phyloP scores from a whole-genome alignment of 2,888 invertebrate genomes.

The Pemphredon lugubris region DNA sequence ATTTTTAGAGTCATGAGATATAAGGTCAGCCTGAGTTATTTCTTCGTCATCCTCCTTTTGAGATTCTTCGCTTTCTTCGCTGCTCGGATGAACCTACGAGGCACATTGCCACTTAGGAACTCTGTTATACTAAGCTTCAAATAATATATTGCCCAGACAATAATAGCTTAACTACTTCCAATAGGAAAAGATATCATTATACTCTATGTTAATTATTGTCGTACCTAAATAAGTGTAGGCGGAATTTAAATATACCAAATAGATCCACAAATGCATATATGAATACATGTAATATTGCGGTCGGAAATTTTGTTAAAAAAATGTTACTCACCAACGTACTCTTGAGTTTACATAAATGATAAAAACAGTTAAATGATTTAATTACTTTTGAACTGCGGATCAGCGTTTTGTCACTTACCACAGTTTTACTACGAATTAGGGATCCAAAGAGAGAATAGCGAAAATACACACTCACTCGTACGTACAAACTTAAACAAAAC shows the following conservation, averaged over 20 bases:
- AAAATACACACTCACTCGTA: slow-evolving; percentile 54
- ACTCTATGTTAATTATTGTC: slow-evolving; percentile 5
- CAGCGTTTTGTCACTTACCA: slow-evolving; percentile 15
- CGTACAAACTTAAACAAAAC: slow-evolving; percentile 51
- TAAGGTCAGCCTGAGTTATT: slow-evolving; percentile 28
- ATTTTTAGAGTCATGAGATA: slow-evolving; percentile 39
- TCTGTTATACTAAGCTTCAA: slow-evolving; percentile 11
- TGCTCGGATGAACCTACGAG: slow-evolving; percentile 74
- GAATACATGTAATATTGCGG: slow-evolving; percentile 23
- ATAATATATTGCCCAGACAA: background rate
- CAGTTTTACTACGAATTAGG: slow-evolving; percentile 28
- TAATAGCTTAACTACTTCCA: background rate
- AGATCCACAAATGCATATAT: slow-evolving; percentile 15
- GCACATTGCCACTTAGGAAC: slow-evolving; percentile 57
- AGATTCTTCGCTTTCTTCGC: slow-evolving; percentile 75
- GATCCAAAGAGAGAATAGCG: slow-evolving; percentile 51
- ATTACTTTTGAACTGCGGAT: slow-evolving; percentile 3
- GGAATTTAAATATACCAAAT: slow-evolving; percentile 9
- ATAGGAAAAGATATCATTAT: slow-evolving; percentile 1
- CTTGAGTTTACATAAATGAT: slow-evolving; percentile 23
- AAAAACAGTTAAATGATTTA: slow-evolving; percentile 23
- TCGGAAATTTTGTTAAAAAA: slow-evolving; percentile 11
- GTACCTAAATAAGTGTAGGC: slow-evolving; percentile 2
- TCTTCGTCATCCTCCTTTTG: slow-evolving; percentile 69
- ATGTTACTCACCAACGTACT: slow-evolving; percentile 33